Evolutionary conservation across 2,113 vertebrate species (phyloP), one percentile per base, ranked within the genome.

Genomic region (Hippopotamus amphibius): DNA sequence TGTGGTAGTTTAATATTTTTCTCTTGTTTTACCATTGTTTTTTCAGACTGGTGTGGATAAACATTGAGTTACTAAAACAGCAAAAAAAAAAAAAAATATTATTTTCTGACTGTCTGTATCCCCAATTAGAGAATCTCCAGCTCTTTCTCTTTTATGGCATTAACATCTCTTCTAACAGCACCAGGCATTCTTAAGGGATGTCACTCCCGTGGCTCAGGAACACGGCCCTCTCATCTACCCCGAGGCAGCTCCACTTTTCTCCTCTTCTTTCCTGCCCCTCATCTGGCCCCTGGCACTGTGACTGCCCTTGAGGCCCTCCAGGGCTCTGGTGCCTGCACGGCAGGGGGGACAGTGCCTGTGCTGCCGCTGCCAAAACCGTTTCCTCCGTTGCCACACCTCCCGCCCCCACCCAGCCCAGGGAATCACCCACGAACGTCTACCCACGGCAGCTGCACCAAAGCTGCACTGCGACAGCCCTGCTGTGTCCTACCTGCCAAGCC

Each of bases 391-490:
- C 37, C 16, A 7, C 28, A 59, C 22, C 16, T 76, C 37, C 79
- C 1, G 2, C 11, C 2, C 24, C 6, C 3, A 1, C 7, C 66
- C 53, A 14, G 2, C 17, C 30, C 24, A 41, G 11, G 17, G 61
- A 15, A 0, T 30, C 26, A 17, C 43, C 30, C 8, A 0, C 9
- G 22, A n/a, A 30, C 2, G 50, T 48, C 63, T 7, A 69, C 15
- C 4, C 37, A 9, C 22, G 48, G 55, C 8, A 7, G 53, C 37
- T 48, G 26, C 19, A 57, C 9, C 19, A 71, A 33, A 72, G 37
- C n/a, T 7, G 21, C 6, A 9, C 69, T 24, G n/a, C 16, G 21
- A 12, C 4, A 13, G 14, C 72, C 53, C 19, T 7, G 28, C 81
- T n/a, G 26, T 69, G 6, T 50, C 80, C 13, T 53, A 95, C 30